These are phyloP conservation scores for Falco peregrinus DNA, from an alignment of 2,797 vertebrate species.

Conservation along the genomic window DNA sequence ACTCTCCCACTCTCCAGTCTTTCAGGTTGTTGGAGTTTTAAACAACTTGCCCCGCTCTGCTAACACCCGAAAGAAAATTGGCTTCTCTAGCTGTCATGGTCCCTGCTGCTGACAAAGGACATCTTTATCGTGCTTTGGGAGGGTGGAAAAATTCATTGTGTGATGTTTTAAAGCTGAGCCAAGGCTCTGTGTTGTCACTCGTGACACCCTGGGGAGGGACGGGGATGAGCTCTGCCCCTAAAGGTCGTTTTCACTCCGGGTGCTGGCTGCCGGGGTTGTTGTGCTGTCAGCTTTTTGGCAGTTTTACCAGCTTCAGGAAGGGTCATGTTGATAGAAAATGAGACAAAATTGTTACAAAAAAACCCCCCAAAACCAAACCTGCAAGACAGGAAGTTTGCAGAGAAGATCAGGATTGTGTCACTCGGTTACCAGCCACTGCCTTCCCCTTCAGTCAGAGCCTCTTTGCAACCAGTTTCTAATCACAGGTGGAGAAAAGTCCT, in stretches of 20 bases:
- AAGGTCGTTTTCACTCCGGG: rapidly evolving
- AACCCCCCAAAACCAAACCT: background rate
- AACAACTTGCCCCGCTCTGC: background rate
- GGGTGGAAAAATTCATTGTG: background rate
- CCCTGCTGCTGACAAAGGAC: background rate
- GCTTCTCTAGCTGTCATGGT: background rate
- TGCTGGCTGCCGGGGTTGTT: background rate
- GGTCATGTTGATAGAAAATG: background rate
- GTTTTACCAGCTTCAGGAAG: background rate
- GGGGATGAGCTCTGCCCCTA: background rate
- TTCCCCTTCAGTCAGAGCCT: rapidly evolving
- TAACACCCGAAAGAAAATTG: background rate
- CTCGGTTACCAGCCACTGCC: background rate
- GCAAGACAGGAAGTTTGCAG: background rate
- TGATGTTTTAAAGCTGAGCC: background rate
- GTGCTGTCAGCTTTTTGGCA: background rate
- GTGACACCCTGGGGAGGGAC: background rate
- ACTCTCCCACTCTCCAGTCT: rapidly evolving
- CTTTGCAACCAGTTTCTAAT: background rate
- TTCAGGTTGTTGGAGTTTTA: background rate
- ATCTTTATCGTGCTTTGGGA: background rate
- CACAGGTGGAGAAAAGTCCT: background rate
- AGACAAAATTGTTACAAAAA: background rate
- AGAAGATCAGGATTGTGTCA: background rate
- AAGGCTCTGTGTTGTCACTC: background rate